Conservation (phyloP, 2,113 vertebrate species). For the Heterochromis multidens region DNA sequence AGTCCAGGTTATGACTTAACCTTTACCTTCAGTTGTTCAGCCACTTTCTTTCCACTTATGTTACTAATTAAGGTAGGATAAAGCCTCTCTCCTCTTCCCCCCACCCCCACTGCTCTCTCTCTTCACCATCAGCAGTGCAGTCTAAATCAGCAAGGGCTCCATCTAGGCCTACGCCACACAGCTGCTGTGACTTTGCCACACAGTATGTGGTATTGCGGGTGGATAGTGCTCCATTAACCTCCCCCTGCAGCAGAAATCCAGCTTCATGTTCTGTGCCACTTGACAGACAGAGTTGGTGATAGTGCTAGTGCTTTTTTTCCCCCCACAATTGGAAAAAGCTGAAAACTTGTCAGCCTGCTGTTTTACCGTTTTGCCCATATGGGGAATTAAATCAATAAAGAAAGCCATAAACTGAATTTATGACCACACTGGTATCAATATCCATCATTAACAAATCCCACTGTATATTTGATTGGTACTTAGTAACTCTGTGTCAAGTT, state of each 20-base stretch:
- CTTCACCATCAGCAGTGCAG: not conserved
- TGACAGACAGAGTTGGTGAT: not conserved
- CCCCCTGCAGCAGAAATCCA: not conserved
- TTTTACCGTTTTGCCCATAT: not conserved
- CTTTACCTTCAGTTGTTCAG: not conserved
- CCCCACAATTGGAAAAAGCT: not conserved
- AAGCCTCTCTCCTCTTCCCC: not conserved
- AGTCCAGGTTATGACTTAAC: not conserved
- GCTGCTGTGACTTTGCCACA: not conserved
- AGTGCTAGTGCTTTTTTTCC: not conserved
- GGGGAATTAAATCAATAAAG: not conserved
- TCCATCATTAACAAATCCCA: not conserved
- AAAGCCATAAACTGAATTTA: not conserved
- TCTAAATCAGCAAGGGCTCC: not conserved
- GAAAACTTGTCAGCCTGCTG: not conserved
- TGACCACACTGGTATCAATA: not conserved
- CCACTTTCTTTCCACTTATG: not conserved
- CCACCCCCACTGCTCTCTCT: not conserved
- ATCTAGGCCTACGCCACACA: not conserved
- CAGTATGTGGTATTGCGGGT: not conserved
- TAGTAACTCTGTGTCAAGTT: not conserved
- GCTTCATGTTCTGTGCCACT: not conserved
- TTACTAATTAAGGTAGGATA: not conserved
- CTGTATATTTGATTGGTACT: not conserved
- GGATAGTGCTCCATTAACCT: not conserved